Percentiles rank a stretch among this genome's conserved stretches.
phyloP scores from a whole-genome alignment of 2,797 vertebrate species.

The Chromis chromis region DNA sequence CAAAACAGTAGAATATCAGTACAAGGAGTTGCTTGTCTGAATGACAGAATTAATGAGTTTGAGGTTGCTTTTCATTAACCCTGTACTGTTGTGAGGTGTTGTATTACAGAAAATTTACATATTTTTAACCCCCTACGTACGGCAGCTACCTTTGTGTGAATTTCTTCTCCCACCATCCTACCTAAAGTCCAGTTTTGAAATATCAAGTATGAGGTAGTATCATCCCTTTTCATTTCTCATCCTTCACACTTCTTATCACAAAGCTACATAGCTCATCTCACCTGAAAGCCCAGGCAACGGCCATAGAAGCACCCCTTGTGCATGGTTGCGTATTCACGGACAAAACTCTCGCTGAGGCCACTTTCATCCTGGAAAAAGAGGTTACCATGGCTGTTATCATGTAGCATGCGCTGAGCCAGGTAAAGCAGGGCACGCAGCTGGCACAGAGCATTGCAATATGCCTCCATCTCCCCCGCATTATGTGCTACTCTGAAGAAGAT shows the following conservation, averaged over 20 bases:
- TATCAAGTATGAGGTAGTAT: not conserved
- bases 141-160: not conserved
- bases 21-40: not conserved
- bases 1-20: slow-evolving; percentile 6
- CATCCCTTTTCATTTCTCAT: not conserved
- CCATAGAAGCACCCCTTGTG: slow-evolving; percentile 96
- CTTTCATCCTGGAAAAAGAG: slow-evolving; percentile 91
- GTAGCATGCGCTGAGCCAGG: slow-evolving; percentile 89
- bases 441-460: slow-evolving; percentile 91
- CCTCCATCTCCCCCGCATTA: slow-evolving; percentile 91
- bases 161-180: not conserved
- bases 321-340: slow-evolving; percentile 90
- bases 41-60: slow-evolving; percentile 5
- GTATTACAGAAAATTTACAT: not conserved
- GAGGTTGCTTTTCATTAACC: not conserved
- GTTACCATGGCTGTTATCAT: slow-evolving; percentile 87
- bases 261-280: slow-evolving; percentile 65
- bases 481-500: slow-evolving; percentile 92
- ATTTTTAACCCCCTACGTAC: not conserved
- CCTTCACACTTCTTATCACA: not conserved
- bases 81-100: not conserved
- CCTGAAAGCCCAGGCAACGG: slow-evolving; percentile 95
- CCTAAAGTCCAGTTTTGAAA: not conserved
- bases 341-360: slow-evolving; percentile 87
- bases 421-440: slow-evolving; percentile 92